A percentile compares a stretch with the other conserved stretches of the same genome.
These are phyloP conservation scores for Acrobeloides nanus DNA, from an alignment of 2,888 invertebrate species.

Conservation along the genomic window DNA sequence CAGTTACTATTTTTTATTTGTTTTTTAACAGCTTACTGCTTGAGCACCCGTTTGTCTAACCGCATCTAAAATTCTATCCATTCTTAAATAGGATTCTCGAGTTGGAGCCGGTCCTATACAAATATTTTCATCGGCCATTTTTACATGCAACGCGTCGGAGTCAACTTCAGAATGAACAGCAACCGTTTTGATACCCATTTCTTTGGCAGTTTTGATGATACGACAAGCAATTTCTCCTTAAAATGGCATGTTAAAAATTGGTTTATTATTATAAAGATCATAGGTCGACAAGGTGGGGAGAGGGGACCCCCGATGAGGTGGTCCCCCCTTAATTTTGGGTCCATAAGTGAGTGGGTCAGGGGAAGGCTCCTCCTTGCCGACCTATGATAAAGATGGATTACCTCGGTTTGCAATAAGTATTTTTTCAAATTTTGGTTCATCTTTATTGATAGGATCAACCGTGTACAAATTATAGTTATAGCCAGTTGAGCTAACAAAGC, in stretches of 20 bases:
- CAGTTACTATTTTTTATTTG: too few species aligned
- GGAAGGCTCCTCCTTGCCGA: too few species aligned
- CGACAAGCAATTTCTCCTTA: conserved; percentile 98
- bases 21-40: conserved; percentile 60
- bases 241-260: too few species aligned
- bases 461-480: too few species aligned
- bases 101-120: conserved; percentile 64
- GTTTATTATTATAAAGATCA: too few species aligned
- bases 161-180: conserved; percentile 66
- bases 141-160: conserved; percentile 62
- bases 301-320: too few species aligned
- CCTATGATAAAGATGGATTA: too few species aligned
- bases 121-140: conserved; percentile 63
- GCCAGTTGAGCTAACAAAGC: too few species aligned
- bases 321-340: too few species aligned
- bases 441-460: too few species aligned
- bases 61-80: conserved; percentile 63
- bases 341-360: too few species aligned
- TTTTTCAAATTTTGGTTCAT: conserved; percentile 57
- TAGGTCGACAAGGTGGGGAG: too few species aligned
- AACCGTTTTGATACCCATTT: conserved; percentile 63
- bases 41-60: conserved; percentile 62
- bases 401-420: conserved; percentile 87
- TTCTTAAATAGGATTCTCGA: conserved; percentile 63
- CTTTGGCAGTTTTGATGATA: conserved; percentile 65